Evolutionary conservation across 2,797 vertebrate species (phyloP).

Genomic region (Urophycis tenuis): DNA sequence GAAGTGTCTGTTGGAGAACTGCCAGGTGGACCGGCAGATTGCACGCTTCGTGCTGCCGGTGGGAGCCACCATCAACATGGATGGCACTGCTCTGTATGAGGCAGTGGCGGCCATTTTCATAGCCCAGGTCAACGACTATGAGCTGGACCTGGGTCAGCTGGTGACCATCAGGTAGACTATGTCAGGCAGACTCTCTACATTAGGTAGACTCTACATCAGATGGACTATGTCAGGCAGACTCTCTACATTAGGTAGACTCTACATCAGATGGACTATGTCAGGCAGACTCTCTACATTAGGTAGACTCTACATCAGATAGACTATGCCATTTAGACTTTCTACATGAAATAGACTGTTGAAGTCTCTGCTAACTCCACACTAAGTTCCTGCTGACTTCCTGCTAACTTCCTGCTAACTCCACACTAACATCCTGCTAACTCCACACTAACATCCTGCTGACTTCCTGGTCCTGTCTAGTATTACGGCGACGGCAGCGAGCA

Average conservation of each 20-base stretch:
- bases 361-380: neutral
- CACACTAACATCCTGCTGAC: neutral
- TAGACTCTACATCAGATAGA: too few species aligned
- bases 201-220: neutral
- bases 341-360: neutral
- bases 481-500: constrained; percentile 85
- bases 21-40: constrained; percentile 77
- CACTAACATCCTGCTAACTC: too few species aligned
- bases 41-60: constrained; percentile 83
- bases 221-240: neutral
- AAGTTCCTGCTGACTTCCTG: neutral
- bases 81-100: constrained; percentile 82
- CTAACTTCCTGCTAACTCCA: neutral
- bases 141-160: constrained; percentile 83
- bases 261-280: too few species aligned
- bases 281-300: too few species aligned
- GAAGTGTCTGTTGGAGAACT: constrained; percentile 88
- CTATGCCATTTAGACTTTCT: too few species aligned
- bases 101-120: constrained; percentile 86
- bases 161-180: constrained; percentile 79
- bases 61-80: constrained; percentile 88
- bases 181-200: neutral
- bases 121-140: constrained; percentile 83
- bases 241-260: neutral
- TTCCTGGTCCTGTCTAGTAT: constrained; percentile 65